Evolutionary conservation across 2,797 vertebrate genomes (phyloP), one percentile per base, ranked within the genome.

Genomic region (Lagodon rhomboides): DNA sequence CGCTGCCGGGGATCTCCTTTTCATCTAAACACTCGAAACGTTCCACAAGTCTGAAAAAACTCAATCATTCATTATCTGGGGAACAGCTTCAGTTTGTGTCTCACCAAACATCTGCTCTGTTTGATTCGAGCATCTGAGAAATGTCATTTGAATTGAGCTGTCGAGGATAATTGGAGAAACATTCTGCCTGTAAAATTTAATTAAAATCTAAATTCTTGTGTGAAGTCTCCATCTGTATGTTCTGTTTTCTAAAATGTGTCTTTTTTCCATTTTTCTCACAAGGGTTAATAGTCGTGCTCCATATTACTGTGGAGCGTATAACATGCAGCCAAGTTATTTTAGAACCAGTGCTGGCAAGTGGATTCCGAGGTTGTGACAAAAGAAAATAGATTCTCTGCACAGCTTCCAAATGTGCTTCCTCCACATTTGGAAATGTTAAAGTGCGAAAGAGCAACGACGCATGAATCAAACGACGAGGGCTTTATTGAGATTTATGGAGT

Each of bases 401-500:
- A 64, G 55, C 44, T 44, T 77, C 51, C 13, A 70, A 44, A 54
- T 75, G 49, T 23, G 44, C 59, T 49, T 56, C 44, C 15, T 60
- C 10, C n/a, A 55, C 49, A 55, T 54, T 46, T 22, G n/a, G 7
- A 59, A 54, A 75, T 61, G 47, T 47, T 47, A 13, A 56, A 64
- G 15, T 68, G 58, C 0, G 15, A 22, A 30, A 46, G 27, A 38
- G 41, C 30, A 56, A 56, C 23, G 68, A 22, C 0, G 15, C 62
- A 60, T 65, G 34, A 77, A 70, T 84, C 16, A 63, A 80, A 79
- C 65, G 62, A 67, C 51, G 16, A 7, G 50, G 59, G 44, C 63
- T 75, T 80, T 65, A 79, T 83, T 73, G 46, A 82, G 67, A 84
- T 73, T 41, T 44, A 84, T 84, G 54, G 51, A 49, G 75, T 64